These are phyloP conservation scores for Gobio gobio DNA, from an alignment of 2,113 vertebrate genomes.

Conservation along the genomic window DNA sequence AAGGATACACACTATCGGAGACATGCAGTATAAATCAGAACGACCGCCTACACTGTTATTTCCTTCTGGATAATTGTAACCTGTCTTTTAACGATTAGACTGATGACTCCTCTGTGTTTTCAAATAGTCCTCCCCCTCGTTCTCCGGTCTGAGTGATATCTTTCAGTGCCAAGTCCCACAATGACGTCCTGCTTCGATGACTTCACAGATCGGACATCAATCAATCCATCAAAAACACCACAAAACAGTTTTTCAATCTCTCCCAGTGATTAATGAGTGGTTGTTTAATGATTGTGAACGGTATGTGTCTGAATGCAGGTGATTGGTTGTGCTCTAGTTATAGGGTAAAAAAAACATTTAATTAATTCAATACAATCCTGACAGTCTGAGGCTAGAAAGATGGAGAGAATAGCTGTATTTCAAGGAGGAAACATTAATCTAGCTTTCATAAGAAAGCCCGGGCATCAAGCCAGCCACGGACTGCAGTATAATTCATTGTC, in stretches of 20 bases:
- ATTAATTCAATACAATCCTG: conserved; percentile 2
- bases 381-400: background rate
- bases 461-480: conserved; percentile 1
- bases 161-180: conserved; percentile 20
- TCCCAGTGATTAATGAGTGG: conserved; percentile 28
- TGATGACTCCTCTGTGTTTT: conserved; percentile 29
- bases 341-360: background rate
- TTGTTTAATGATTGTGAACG: conserved; percentile 8
- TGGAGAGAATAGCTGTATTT: background rate
- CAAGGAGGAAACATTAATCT: conserved; percentile 24
- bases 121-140: background rate
- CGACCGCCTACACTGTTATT: background rate
- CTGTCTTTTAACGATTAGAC: conserved; percentile 11
- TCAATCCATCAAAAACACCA: conserved; percentile 37
- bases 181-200: conserved; percentile 39
- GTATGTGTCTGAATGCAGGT: background rate
- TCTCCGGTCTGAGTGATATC: conserved; percentile 18
- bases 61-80: conserved; percentile 10
- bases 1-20: background rate
- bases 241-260: conserved; percentile 33
- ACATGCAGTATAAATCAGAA: background rate
- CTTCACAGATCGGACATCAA: conserved; percentile 25
- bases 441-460: conserved; percentile 33
- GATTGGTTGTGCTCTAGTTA: background rate
- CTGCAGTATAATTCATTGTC: conserved; percentile 28